These are phyloP conservation scores for Danio kyathit DNA, from an alignment of 2,797 vertebrate genomes.

Conservation along the genomic window DNA sequence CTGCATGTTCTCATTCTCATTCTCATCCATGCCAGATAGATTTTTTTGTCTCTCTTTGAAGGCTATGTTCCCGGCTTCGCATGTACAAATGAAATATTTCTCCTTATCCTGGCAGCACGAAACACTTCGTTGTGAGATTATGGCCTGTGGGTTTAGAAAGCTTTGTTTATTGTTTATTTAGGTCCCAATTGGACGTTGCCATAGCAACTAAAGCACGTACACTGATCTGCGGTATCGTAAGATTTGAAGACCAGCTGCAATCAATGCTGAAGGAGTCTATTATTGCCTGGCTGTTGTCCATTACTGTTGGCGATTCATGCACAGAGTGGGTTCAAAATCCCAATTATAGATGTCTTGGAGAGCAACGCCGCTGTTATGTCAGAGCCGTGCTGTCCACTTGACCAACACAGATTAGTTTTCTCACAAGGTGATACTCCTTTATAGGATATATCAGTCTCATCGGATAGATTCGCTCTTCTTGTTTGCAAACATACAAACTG, in stretches of 20 bases:
- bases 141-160: constrained; percentile 29
- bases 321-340: constrained; percentile 41
- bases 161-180: constrained; percentile 51
- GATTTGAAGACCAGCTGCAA: constrained; percentile 44
- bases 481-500: neutral
- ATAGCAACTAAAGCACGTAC: constrained; percentile 41
- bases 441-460: constrained; percentile 5
- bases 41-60: neutral
- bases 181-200: constrained; percentile 39
- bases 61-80: neutral
- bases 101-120: constrained; percentile 24
- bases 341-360: constrained; percentile 36
- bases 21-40: neutral
- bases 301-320: constrained; percentile 29
- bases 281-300: constrained; percentile 43
- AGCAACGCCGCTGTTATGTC: neutral
- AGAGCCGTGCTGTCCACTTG: constrained; percentile 2
- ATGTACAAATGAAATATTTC: constrained; percentile 22
- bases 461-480: neutral
- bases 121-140: constrained; percentile 24
- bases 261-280: constrained; percentile 37
- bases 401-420: constrained; percentile 30
- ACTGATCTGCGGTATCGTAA: constrained; percentile 19
- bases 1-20: neutral
- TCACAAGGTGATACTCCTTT: constrained; percentile 8